Conservation (phyloP, 1,140 invertebrate species). For the Drosophila murphyi region DNA sequence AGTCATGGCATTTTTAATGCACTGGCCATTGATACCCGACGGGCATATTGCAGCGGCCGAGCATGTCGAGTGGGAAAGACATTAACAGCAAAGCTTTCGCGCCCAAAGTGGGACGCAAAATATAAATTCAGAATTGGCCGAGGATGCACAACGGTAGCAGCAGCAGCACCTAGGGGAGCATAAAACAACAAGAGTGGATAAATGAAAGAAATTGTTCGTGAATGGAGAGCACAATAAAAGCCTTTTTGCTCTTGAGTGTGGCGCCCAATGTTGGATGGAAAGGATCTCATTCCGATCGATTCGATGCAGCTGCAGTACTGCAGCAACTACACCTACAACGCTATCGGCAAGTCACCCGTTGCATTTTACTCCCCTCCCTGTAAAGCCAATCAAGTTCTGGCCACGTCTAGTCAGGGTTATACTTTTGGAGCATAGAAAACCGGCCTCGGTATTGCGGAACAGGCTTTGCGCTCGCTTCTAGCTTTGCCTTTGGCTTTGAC, state of each 20-base stretch:
- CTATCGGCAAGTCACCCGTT: neutral
- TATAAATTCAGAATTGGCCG: too few relatives aligned
- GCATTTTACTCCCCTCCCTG: neutral
- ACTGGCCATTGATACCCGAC: conserved; percentile 25
- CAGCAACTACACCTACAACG: neutral
- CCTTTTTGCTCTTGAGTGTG: too few relatives aligned
- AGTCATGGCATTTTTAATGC: conserved; percentile 49
- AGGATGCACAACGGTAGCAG: too few relatives aligned
- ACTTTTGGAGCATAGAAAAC: conserved; percentile 4
- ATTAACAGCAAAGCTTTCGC: neutral
- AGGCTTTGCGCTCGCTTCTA: neutral
- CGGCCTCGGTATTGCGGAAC: neutral
- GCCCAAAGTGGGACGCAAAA: conserved; percentile 23
- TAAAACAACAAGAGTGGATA: too few relatives aligned
- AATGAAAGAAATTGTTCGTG: too few relatives aligned
- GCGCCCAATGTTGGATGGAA: neutral
- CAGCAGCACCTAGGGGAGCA: too few relatives aligned
- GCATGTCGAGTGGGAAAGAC: neutral
- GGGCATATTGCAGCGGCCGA: neutral
- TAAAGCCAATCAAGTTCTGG: conserved; percentile 54
- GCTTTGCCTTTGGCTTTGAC: conserved; percentile 14
- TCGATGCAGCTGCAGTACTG: too few relatives aligned
- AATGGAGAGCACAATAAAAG: too few relatives aligned
- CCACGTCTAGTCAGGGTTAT: conserved; percentile 20
- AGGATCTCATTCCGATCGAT: neutral